Base-by-base conservation (phyloP, 1,140 invertebrate species). In the Leptinotarsa lineolata region DNA sequence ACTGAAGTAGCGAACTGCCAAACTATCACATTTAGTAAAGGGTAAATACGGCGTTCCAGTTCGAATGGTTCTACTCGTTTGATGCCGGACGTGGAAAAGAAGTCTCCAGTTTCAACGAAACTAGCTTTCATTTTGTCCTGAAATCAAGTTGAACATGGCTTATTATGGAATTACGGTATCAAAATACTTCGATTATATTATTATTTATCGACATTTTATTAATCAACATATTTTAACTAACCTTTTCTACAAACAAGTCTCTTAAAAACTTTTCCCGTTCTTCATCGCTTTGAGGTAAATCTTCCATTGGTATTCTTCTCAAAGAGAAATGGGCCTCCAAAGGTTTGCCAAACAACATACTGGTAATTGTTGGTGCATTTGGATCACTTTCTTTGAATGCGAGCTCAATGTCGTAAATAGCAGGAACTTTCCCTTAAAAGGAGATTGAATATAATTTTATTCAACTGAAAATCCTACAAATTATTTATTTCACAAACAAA, bases 361-460 rank as follows among this genome's bases (percentile, higher is more conserved):
- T 95, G 76, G 89, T 92, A 77, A 98, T 90, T 2, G 95, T 96
- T 16, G 93, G 91, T 48, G 91, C 88, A 8, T 87, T 86, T 76
- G 90, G 78, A 61, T 89, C 89, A 76, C 87, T 85, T 71, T 87
- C 87, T 65, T 91, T 91, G 79, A 97, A 96, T 18, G 90, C 92
- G 60, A 97, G 83, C 77, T 94, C 92, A 80, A 94, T 91, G 82
- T 97, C 93, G 81, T 96, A 96, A 63, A 97, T 90, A n/a, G 92
- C 94, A 20, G 90, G 89, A 72, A 95, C 90, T 86, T 92, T 93
- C 5, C 61, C 61, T 63, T 16, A 22, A 20, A 12, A 12, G 15
- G 20, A 13, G 11, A 59, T n/a, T 18, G 11, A 59, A 20, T 59
- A 20, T 59, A 59, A 59, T n/a, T 20, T n/a, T 59, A 20, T 30